Evolutionary conservation across 2,797 vertebrate genomes (phyloP).

Genomic region (Pteronotus mesoamericanus): DNA sequence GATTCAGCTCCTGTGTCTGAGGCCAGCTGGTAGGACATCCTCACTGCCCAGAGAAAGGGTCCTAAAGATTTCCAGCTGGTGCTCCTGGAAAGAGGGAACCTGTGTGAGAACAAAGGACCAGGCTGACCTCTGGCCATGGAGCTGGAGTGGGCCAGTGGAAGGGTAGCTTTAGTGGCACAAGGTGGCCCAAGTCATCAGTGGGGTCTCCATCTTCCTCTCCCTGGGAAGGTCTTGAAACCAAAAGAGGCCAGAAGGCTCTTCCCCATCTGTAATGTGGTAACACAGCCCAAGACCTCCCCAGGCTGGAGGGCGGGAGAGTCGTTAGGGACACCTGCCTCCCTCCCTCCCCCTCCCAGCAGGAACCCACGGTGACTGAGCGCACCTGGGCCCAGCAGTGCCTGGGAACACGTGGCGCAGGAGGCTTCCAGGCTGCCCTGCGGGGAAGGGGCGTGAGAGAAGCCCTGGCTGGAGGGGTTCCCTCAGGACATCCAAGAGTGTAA

Average conservation of each 20-base stretch:
- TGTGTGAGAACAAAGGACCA: not conserved
- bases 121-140: not conserved
- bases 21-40: too few species aligned
- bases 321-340: conserved; percentile 68
- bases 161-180: not conserved
- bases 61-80: too few species aligned
- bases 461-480: accelerated
- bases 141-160: not conserved
- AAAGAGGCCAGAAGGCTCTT: not conserved
- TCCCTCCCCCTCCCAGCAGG: not conserved
- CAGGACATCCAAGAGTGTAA: not conserved
- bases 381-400: conserved; percentile 41
- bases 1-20: not conserved
- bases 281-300: not conserved
- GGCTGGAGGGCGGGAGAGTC: conserved; percentile 49
- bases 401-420: not conserved
- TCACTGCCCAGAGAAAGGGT: not conserved
- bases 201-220: not conserved
- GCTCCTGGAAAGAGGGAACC: not conserved
- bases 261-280: conserved; percentile 47
- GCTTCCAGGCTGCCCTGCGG: not conserved
- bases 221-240: not conserved
- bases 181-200: not conserved
- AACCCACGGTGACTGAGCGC: not conserved
- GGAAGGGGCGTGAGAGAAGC: not conserved